Conservation (phyloP, 2,113 vertebrate genomes). For the Pterocles gutturalis region DNA sequence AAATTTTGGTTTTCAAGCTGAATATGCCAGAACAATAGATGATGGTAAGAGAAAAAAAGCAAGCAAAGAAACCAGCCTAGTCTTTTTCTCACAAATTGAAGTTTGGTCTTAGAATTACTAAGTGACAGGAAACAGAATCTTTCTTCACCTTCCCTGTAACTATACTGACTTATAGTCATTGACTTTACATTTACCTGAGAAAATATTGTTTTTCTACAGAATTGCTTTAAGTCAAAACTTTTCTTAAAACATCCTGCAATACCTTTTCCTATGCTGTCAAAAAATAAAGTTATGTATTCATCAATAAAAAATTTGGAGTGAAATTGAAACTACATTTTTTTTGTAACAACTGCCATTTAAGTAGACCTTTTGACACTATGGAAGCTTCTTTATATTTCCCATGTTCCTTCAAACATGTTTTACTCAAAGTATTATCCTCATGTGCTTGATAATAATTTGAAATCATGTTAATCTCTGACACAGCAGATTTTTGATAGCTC, state of each 20-base stretch:
- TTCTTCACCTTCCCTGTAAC: not conserved
- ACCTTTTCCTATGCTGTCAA: not conserved
- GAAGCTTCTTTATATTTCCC: slow-evolving; percentile 13
- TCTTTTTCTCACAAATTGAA: not conserved
- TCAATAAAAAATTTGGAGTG: not conserved
- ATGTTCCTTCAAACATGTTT: slow-evolving; percentile 51
- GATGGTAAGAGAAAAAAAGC: not conserved
- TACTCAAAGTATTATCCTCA: slow-evolving; percentile 43
- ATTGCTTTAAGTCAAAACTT: not conserved
- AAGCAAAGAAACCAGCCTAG: not conserved
- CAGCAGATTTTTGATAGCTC: slow-evolving; percentile 85
- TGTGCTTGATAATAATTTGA: slow-evolving; percentile 71
- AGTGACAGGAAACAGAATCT: not conserved
- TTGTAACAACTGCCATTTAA: not conserved
- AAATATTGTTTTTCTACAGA: not conserved
- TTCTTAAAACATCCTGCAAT: not conserved
- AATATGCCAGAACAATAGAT: not conserved
- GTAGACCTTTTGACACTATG: not conserved
- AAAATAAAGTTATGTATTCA: not conserved
- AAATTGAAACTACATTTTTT: not conserved
- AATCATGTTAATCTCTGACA: slow-evolving; percentile 85
- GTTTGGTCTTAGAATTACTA: not conserved
- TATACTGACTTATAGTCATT: not conserved
- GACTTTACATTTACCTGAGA: not conserved
- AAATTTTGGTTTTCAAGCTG: not conserved